A percentile compares a stretch with the other conserved stretches of the same genome.
These are phyloP conservation scores for Thysanoteuthis rhombus DNA, from an alignment of 2,888 invertebrate genomes.

Conservation along the genomic window DNA sequence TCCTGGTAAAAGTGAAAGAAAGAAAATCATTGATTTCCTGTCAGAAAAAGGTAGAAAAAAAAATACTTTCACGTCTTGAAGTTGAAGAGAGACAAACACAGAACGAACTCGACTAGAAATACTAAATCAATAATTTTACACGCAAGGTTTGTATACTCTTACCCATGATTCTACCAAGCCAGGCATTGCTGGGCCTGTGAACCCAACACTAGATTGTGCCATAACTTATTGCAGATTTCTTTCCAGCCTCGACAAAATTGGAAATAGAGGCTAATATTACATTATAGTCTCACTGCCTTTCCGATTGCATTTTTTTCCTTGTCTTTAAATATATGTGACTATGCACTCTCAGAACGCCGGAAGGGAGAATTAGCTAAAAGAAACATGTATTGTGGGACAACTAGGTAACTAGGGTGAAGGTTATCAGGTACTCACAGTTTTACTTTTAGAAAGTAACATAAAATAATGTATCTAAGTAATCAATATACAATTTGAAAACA, in stretches of 20 bases:
- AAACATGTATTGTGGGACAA: too few relatives aligned
- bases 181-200: neutral
- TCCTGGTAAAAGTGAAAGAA: neutral
- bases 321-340: too few relatives aligned
- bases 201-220: neutral
- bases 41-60: neutral
- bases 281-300: neutral
- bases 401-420: too few relatives aligned
- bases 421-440: too few relatives aligned
- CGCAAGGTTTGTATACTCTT: neutral
- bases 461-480: too few relatives aligned
- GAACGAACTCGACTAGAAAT: neutral
- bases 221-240: neutral
- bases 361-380: too few relatives aligned
- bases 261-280: neutral
- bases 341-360: too few relatives aligned
- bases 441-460: too few relatives aligned
- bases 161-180: too few relatives aligned
- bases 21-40: neutral
- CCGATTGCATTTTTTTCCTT: too few relatives aligned
- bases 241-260: neutral
- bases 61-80: neutral
- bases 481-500: too few relatives aligned
- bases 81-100: neutral
- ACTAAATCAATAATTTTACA: neutral